Conservation (phyloP, 2,888 invertebrate genomes). For the Limnephilus auricula region DNA sequence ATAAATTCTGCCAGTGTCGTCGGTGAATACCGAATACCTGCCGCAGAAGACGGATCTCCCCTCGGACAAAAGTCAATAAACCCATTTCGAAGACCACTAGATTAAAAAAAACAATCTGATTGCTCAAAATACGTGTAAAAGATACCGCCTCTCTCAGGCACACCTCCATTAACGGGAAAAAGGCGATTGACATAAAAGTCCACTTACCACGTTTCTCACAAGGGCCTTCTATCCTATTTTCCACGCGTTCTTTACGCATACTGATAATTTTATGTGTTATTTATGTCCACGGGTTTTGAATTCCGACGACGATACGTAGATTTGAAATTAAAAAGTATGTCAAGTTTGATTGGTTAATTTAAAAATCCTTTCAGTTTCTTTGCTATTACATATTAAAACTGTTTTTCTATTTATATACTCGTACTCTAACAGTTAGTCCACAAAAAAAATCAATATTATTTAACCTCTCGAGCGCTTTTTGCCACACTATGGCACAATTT, state of each 20-base stretch:
- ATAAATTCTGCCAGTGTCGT: conserved; percentile 67
- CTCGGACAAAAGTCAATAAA: conserved; percentile 50
- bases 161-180: conserved; percentile 46
- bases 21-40: conserved; percentile 68
- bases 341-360: not conserved
- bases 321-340: not conserved
- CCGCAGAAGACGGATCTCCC: not conserved
- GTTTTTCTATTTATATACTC: not conserved
- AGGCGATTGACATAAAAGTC: conserved; percentile 49
- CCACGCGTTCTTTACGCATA: not conserved
- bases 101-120: conserved; percentile 38
- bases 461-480: too few species aligned
- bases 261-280: not conserved
- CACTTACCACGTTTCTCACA: conserved; percentile 69
- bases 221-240: conserved; percentile 69
- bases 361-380: not conserved
- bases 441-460: too few species aligned
- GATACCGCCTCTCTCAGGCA: conserved; percentile 21
- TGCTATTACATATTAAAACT: not conserved
- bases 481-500: too few species aligned
- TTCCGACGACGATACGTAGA: not conserved
- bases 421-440: not conserved
- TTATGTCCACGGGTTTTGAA: not conserved
- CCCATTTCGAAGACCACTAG: conserved; percentile 47
- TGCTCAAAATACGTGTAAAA: conserved; percentile 42